Evolutionary conservation across 2,113 vertebrate species (phyloP).

Genomic region (Perca schrenkii): DNA sequence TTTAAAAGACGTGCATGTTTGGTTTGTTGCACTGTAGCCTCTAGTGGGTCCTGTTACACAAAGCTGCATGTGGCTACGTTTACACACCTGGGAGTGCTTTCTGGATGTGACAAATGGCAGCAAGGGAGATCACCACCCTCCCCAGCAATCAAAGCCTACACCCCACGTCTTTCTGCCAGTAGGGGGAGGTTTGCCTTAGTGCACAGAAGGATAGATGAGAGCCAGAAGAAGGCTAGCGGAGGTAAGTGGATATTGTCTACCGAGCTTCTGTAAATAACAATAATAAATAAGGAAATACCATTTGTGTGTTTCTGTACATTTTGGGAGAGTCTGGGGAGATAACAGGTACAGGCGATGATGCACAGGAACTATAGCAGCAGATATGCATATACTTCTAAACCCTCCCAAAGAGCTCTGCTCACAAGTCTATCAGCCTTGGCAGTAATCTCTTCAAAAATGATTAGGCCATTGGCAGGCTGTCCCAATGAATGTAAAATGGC

Average conservation of each 20-base stretch:
- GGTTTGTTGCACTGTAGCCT: constrained; percentile 4
- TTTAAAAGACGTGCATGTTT: neutral
- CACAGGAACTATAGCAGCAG: constrained; percentile 17
- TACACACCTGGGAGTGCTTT: constrained; percentile 36
- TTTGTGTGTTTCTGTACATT: constrained; percentile 28
- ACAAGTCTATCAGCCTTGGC: constrained; percentile 28
- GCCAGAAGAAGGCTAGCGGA: constrained; percentile 20
- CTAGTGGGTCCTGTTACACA: constrained; percentile 1
- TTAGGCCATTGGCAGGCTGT: constrained; percentile 52
- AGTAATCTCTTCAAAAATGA: constrained; percentile 64
- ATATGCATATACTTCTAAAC: constrained; percentile 29
- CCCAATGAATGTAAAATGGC: constrained; percentile 44
- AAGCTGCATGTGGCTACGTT: constrained; percentile 22
- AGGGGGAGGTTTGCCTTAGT: constrained; percentile 37
- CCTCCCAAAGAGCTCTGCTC: neutral
- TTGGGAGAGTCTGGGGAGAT: neutral
- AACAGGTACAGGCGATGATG: constrained; percentile 11
- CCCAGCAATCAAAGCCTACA: constrained; percentile 48
- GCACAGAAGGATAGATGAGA: constrained; percentile 45
- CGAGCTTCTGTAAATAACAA: constrained; percentile 40
- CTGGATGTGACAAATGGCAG: constrained; percentile 35
- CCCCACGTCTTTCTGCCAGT: constrained; percentile 51
- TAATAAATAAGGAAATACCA: constrained; percentile 21
- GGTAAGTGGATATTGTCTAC: constrained; percentile 37
- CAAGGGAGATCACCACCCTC: neutral